These are phyloP conservation scores for Acanthurus lineatus DNA, from an alignment of 2,797 vertebrate species.

Conservation along the genomic window DNA sequence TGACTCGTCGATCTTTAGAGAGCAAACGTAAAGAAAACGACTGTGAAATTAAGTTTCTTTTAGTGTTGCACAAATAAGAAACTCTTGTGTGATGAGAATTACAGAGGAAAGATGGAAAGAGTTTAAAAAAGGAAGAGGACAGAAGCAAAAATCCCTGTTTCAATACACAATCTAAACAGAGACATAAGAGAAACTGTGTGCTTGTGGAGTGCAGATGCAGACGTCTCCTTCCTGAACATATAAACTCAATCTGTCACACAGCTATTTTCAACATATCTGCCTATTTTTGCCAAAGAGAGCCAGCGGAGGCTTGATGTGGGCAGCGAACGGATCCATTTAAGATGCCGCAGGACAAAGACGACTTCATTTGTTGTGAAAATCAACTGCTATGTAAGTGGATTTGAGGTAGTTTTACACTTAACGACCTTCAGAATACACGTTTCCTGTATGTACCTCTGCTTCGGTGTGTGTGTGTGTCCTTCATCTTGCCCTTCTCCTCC, in stretches of 20 bases:
- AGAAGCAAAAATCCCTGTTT: background rate
- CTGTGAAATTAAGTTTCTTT: background rate
- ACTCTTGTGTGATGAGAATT: background rate
- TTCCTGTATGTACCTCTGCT: background rate
- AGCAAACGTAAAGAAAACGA: no score
- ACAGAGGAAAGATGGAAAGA: background rate
- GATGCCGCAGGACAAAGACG: background rate
- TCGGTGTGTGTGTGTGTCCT: conserved; percentile 33
- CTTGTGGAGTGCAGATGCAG: conserved; percentile 15
- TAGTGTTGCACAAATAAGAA: no score
- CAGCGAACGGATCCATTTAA: conserved; percentile 5
- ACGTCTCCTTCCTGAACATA: conserved; percentile 23
- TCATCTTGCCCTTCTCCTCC: conserved; percentile 57
- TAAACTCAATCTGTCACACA: conserved; percentile 52
- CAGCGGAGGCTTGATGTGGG: conserved; percentile 9
- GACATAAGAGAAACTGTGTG: background rate
- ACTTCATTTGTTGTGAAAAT: background rate
- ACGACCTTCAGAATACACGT: background rate
- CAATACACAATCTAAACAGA: background rate
- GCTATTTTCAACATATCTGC: conserved; percentile 32
- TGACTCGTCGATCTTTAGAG: background rate
- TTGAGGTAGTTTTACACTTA: background rate
- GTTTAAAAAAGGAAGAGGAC: background rate
- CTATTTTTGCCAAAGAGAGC: conserved; percentile 10
- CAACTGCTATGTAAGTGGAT: background rate